Base-by-base conservation (phyloP, 2,888 invertebrate genomes). In the Cabera pusaria region DNA sequence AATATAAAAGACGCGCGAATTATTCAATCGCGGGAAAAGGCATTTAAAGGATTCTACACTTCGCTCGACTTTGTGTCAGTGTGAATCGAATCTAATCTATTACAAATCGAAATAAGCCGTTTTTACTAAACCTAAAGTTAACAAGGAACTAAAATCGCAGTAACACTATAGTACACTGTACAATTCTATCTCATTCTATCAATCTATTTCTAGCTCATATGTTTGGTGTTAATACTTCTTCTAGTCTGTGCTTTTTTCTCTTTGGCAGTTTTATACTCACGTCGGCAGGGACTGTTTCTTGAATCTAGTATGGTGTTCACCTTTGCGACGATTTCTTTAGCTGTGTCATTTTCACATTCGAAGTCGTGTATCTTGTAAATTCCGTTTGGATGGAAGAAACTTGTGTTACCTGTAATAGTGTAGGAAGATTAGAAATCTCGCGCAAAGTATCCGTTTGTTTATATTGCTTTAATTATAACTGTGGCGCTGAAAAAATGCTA, bases 351-450 rank as follows among this genome's bases (percentile, higher is more conserved):
- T 49, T 96, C 96, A 1, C 95, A 92, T 80, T 97, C 97, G 68
- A 98, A 97, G 67, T 96, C 96, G 60, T 96, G 96, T 66, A 94
- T 93, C 71, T 97, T 97, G 76, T 95, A 97, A 31, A 93, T 92
- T 3, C 90, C 78, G 45, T 72, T 82, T 34, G 72, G 69, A 49
- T 76, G 70, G 48, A 80, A 81, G 46, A 81, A 66, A 45, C 64
- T 72, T n/a, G 69, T 42, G 31, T 64, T 72, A 33, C 70, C 83
- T 84, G 64, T 1, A 68, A 71, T 28, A n/a, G n/a, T n/a, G n/a
- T n/a, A n/a, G n/a, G n/a, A n/a, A n/a, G n/a, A n/a, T n/a, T n/a
- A n/a, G n/a, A n/a, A n/a, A n/a, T n/a, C n/a, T n/a, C n/a, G n/a
- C n/a, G n/a, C n/a, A n/a, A n/a, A n/a, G n/a, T n/a, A n/a, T n/a